phyloP scores from a whole-genome alignment of 1,140 invertebrate genomes.

The Drosophila kohkoa region DNA sequence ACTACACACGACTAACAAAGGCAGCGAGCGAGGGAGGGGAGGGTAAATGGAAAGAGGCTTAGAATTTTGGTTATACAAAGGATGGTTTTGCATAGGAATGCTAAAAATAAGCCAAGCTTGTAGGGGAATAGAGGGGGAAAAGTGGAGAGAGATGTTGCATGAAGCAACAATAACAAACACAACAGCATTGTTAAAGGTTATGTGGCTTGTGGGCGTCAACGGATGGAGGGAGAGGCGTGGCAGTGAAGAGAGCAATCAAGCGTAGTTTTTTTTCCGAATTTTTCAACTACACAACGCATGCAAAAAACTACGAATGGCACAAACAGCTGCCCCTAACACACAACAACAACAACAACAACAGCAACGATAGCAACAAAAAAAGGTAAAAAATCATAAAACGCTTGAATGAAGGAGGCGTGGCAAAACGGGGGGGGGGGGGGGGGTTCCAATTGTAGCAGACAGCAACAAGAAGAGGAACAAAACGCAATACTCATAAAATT shows the following conservation, averaged over 20 bases:
- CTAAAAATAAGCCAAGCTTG: conserved; percentile 44
- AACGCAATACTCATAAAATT: conserved; percentile 80
- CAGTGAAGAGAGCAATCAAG: conserved; percentile 72
- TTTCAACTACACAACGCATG: conserved; percentile 62
- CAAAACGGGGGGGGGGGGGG: neutral
- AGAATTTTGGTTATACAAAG: conserved; percentile 40
- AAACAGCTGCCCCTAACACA: conserved; percentile 3
- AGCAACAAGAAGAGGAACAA: conserved; percentile 25
- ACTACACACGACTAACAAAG: conserved; percentile 12
- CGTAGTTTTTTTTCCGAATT: conserved; percentile 72
- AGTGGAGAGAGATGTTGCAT: neutral
- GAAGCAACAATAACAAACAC: conserved; percentile 63
- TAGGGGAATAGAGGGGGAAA: neutral
- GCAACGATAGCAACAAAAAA: conserved; percentile 44
- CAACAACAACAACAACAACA: neutral
- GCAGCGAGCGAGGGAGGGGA: neutral
- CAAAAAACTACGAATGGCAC: conserved; percentile 47
- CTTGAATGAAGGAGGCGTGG: conserved; percentile 27
- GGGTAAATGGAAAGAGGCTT: conserved; percentile 18
- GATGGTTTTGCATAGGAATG: conserved; percentile 41
- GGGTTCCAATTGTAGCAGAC: conserved; percentile 17
- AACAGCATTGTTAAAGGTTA: conserved; percentile 50
- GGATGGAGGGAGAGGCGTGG: conserved; percentile 37
- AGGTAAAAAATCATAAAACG: conserved; percentile 76
- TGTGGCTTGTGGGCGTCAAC: conserved; percentile 46